Conservation (phyloP, 2,113 vertebrate genomes). For the Zosterops hypoxanthus region DNA sequence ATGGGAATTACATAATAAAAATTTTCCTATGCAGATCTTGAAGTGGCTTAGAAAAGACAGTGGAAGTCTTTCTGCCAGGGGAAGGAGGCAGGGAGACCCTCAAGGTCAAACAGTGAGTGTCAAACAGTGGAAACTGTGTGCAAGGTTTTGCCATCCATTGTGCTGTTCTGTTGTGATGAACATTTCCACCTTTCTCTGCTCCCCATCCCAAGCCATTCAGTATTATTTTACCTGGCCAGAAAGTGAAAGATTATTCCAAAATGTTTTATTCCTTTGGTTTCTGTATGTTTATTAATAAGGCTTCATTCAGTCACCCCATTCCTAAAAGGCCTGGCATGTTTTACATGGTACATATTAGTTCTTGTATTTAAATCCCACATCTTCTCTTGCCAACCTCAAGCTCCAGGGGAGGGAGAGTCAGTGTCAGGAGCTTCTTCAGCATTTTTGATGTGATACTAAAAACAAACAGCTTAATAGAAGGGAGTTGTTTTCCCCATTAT, state of each 20-base stretch:
- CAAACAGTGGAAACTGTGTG: neutral
- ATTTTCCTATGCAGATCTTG: neutral
- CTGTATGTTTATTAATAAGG: neutral
- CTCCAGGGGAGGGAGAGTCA: neutral
- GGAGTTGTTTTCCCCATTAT: neutral
- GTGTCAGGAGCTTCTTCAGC: neutral
- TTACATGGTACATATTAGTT: neutral
- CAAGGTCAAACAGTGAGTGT: neutral
- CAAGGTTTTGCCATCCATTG: neutral
- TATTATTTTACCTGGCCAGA: neutral
- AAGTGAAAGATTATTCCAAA: neutral
- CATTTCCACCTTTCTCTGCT: neutral
- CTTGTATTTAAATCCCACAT: neutral
- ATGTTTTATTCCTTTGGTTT: neutral
- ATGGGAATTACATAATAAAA: slow-evolving; percentile 15
- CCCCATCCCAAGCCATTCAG: neutral
- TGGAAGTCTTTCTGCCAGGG: neutral
- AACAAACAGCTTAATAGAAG: neutral
- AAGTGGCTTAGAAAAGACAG: neutral
- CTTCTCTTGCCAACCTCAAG: neutral
- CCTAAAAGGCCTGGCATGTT: neutral
- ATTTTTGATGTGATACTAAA: neutral
- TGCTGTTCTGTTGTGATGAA: neutral
- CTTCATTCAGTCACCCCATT: neutral
- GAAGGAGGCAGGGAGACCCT: neutral